Base-by-base conservation (phyloP, 2,888 invertebrate genomes). In the Dexiosoma caninum region DNA sequence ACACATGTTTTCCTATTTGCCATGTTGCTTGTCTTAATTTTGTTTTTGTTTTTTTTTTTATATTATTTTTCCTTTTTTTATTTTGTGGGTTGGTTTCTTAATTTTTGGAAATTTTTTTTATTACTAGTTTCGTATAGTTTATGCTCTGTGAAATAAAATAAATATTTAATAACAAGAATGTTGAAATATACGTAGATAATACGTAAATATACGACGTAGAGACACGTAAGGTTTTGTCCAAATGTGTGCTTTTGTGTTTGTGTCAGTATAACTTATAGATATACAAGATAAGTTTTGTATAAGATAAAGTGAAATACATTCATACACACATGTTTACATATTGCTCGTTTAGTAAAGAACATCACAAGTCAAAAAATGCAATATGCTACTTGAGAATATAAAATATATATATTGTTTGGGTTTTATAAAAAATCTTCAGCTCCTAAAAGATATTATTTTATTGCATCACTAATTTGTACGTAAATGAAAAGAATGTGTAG, bases 81-180 rank as follows among this genome's bases (percentile, higher is more conserved):
- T 2, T 6, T 12, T 10, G n/a, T 44, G 75, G 44, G 9, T 27
- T 69, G 51, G n/a, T 42, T 49, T 40, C 49, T 64, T 49, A 40
- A 57, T 64, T 62, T 62, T 64, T 21, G 8, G 2, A 49, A 44
- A 12, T 5, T 49, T 14, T 53, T 55, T 14, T 23, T 16, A 30
- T 71, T 40, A 16, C 30, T 59, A 9, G 42, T 37, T 66, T 16
- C 57, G 10, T 67, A 12, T n/a, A 49, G 30, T 67, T 75, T 80
- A 53, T 59, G 53, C 10, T 80, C 30, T 59, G 55, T 62, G 66
- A 60, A 80, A 71, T 32, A 80, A 75, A 60, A 66, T 75, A 75
- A 70, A 79, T 75, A 75, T 79, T 79, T 79, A 59, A 70, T 59
- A 44, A 40, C 14, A 75, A 69, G 57, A 64, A 69, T 62, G 49